These are phyloP conservation scores for Synanceia verrucosa DNA, from an alignment of 2,797 vertebrate species.

Conservation along the genomic window DNA sequence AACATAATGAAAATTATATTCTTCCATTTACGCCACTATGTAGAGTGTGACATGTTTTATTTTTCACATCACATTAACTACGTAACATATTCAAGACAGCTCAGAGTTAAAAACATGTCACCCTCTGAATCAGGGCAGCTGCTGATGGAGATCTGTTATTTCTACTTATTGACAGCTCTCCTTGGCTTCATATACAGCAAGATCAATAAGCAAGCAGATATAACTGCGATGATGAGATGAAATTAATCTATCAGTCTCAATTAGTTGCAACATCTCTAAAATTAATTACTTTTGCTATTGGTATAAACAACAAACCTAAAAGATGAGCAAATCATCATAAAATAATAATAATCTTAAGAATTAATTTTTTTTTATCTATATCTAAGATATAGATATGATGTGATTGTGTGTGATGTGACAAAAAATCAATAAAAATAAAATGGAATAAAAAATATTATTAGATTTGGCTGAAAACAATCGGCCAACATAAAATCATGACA, in stretches of 20 bases:
- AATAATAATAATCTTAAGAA: no score
- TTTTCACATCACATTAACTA: conserved; percentile 14
- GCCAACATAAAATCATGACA: neutral
- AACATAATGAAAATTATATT: conserved; percentile 36
- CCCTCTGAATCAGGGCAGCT: conserved; percentile 24
- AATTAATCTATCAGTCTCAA: conserved; percentile 5
- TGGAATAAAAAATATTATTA: neutral
- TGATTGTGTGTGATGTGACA: neutral
- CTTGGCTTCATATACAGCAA: conserved; percentile 43
- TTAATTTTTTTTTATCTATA: conserved; percentile 3
- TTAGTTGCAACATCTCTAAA: neutral
- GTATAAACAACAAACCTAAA: neutral
- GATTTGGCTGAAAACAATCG: neutral
- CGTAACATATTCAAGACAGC: conserved; percentile 37
- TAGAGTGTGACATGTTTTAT: conserved; percentile 31
- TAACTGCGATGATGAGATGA: conserved; percentile 5
- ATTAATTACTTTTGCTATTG: neutral
- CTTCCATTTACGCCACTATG: conserved; percentile 9
- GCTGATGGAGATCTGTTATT: conserved; percentile 23
- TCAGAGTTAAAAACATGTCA: conserved; percentile 41
- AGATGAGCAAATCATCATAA: neutral
- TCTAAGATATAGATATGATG: no score
- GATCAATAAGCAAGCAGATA: conserved; percentile 22
- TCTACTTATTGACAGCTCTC: conserved; percentile 25
- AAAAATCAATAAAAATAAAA: conserved; percentile 10